Percentiles rank a stretch among this genome's conserved stretches.
These are phyloP conservation scores for Pachliopta kotzebuea DNA, from an alignment of 2,888 invertebrate species.

Conservation along the genomic window DNA sequence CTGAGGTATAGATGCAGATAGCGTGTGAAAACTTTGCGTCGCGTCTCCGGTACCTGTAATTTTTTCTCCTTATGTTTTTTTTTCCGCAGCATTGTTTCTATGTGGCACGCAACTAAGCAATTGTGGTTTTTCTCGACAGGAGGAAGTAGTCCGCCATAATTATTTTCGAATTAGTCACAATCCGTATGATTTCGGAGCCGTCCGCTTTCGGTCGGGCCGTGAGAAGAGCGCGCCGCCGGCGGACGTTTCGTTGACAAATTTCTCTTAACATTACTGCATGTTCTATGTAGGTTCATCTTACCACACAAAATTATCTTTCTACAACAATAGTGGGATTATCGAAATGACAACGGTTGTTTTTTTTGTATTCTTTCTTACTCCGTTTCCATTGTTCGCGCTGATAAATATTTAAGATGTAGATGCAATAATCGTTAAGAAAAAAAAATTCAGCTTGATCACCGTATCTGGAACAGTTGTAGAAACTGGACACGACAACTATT, in stretches of 20 bases:
- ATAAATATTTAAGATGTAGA: slow-evolving; percentile 16
- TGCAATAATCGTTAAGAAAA: neutral
- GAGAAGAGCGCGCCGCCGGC: slow-evolving; percentile 30
- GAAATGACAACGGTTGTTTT: slow-evolving; percentile 20
- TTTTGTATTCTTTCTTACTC: neutral
- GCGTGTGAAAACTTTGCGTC: slow-evolving; percentile 27
- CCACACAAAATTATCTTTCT: slow-evolving; percentile 15
- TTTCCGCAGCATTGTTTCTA: slow-evolving; percentile 59
- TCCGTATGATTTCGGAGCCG: slow-evolving; percentile 48
- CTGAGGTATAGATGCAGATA: slow-evolving; percentile 9
- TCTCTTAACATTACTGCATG: slow-evolving; percentile 6
- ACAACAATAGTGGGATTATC: slow-evolving; percentile 28
- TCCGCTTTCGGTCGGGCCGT: slow-evolving; percentile 35
- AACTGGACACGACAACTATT: neutral
- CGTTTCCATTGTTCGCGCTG: slow-evolving; percentile 17
- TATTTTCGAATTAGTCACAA: slow-evolving; percentile 74
- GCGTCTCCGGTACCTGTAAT: slow-evolving; percentile 35
- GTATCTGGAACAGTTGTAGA: neutral
- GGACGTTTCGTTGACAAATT: slow-evolving; percentile 26
- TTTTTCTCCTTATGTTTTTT: slow-evolving; percentile 43
- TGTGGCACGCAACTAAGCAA: slow-evolving; percentile 65
- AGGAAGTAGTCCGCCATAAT: slow-evolving; percentile 66
- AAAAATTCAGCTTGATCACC: neutral
- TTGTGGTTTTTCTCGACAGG: slow-evolving; percentile 64
- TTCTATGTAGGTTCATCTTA: slow-evolving; percentile 17